Base-by-base conservation (phyloP, 2,113 vertebrate genomes). In the Ardeotis arabs region DNA sequence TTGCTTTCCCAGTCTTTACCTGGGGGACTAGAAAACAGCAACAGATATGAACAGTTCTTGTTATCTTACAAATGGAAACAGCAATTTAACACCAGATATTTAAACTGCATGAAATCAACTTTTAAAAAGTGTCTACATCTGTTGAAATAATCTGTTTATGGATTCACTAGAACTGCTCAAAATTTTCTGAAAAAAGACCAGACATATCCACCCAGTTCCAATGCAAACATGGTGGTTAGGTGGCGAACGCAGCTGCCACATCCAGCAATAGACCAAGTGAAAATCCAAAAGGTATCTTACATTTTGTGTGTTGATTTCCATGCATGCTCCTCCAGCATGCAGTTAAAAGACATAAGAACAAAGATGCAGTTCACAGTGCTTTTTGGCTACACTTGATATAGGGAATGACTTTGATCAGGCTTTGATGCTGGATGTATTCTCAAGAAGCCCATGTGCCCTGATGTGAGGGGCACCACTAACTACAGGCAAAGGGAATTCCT, bases 211-310 rank as follows among this genome's bases (percentile, higher is more conserved):
- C 17, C 64, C 44, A n/a, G 37, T 82, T 88, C 62, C 53, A 90
- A 50, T 0, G 6, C 33, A 72, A 60, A 58, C 63, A 55, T 0
- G 2, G 27, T 1, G 1, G 28, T n/a, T 39, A 41, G 14, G 70
- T 6, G 4, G 35, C 0, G 0, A 76, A 79, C 0, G 8, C 18
- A 35, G 35, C 17, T 73, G 58, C 62, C 53, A 56, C 14, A 28
- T 63, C 67, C 39, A 55, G 58, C 49, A 83, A 21, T 1, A 87
- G 39, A 19, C 14, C 27, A 59, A 60, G 19, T 10, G 29, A 60
- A 94, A 85, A 90, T 49, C 19, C n/a, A 85, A 79, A 52, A 24
- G 2, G 12, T 24, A 17, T 62, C 44, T 70, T 35, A 59, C 4
- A 56, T 56, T 69, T 59, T 41, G 4, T 53, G 41, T 35, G 24